A percentile compares a stretch with the other conserved stretches of the same genome.
These are phyloP conservation scores for Trissolcus basalis DNA, from an alignment of 1,140 invertebrate species.

Conservation along the genomic window DNA sequence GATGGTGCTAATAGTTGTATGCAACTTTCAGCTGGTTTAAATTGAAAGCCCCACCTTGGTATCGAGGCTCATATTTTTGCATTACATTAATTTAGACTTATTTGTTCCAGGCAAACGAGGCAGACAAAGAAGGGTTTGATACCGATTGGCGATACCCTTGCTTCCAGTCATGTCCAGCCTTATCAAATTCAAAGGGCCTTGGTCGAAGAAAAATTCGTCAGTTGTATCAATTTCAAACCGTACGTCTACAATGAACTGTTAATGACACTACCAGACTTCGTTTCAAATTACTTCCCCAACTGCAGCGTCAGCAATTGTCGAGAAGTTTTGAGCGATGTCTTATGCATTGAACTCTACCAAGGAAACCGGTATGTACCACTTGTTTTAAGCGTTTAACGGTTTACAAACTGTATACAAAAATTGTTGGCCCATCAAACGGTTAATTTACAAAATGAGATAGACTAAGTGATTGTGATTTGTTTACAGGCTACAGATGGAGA, in stretches of 20 bases:
- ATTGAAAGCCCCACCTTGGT: neutral
- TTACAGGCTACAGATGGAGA: constrained; percentile 83
- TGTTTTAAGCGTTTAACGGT: too few species aligned
- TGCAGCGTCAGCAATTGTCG: constrained; percentile 84
- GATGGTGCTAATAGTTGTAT: constrained; percentile 11
- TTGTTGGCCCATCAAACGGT: too few species aligned
- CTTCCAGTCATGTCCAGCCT: constrained; percentile 79
- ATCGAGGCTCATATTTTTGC: neutral
- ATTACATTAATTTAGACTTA: neutral
- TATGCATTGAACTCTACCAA: constrained; percentile 86
- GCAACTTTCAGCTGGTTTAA: too few species aligned
- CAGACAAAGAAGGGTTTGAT: constrained; percentile 79
- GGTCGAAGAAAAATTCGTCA: constrained; percentile 87
- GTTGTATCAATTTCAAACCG: constrained; percentile 90
- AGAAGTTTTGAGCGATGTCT: constrained; percentile 84
- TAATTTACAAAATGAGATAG: too few species aligned
- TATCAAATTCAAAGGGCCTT: constrained; percentile 86
- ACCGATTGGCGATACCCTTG: constrained; percentile 79
- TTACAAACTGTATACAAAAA: too few species aligned
- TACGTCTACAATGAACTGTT: constrained; percentile 86
- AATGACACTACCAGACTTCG: constrained; percentile 88
- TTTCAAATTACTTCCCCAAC: constrained; percentile 86
- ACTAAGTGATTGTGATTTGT: neutral
- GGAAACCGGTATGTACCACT: constrained; percentile 84
- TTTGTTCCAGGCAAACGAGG: constrained; percentile 65